Base-by-base conservation (phyloP, 2,797 vertebrate genomes). In the Oophaga sylvatica region DNA sequence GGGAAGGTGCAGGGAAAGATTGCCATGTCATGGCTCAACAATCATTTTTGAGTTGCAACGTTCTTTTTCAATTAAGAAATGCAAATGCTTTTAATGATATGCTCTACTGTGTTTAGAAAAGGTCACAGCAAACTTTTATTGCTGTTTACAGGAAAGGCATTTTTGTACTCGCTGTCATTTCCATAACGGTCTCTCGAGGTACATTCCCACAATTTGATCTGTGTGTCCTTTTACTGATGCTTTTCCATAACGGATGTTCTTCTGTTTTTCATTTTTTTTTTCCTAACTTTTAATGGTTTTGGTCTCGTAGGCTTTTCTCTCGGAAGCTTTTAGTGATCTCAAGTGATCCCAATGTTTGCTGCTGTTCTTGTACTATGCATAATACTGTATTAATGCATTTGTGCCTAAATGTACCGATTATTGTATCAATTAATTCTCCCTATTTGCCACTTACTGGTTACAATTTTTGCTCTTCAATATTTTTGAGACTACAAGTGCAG, bases 141-240 rank as follows among this genome's bases (percentile, higher is more conserved):
- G 87, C 87, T 88, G 82, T 81, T 85, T 85, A 88, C 87, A 81
- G 83, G 87, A 88, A 85, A 85, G 68, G 68, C 78, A 88, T 88
- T 81, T 88, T 26, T 88, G 78, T 81, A 81, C 83, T 85, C 45
- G 80, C 83, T 85, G 83, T 81, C 70, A 81, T 77, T 88, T 88
- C 77, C 83, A 77, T 81, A 81, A 88, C 67, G 31, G 67, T 73
- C 68, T 88, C 76, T 65, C 53, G 41, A 88, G 29, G 67, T 59
- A 22, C 87, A 81, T 88, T 85, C 77, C 63, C 26, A 9, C 82
- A 81, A 19, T 75, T 62, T 60, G 60, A 81, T 83, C 80, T 83
- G 65, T 78, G 80, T 31, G 56, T 87, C 67, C 56, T 83, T 63
- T 71, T 26, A 35, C 59, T 53, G 41, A 53, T 76, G 22, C 41